Conservation (phyloP, 2,113 vertebrate genomes). For the Silurus meridionalis region DNA sequence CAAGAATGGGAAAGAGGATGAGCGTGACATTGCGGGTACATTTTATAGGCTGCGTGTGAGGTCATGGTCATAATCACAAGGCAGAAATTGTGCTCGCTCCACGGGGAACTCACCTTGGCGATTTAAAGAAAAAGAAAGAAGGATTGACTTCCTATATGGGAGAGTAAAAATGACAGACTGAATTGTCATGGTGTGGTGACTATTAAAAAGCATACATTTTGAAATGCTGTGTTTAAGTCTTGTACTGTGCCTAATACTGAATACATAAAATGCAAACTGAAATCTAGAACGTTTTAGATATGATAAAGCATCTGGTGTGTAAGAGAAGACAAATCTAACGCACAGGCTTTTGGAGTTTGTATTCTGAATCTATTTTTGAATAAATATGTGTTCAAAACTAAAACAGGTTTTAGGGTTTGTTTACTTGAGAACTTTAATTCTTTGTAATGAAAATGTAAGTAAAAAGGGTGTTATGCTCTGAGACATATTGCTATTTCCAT, state of each 20-base stretch:
- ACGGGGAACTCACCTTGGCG: neutral
- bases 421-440: neutral
- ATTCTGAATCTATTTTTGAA: neutral
- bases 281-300: neutral
- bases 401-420: neutral
- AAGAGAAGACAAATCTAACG: neutral
- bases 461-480: slow-evolving; percentile 56
- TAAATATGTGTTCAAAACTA: neutral
- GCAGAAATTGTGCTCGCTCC: neutral
- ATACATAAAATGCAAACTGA: neutral
- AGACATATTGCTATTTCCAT: slow-evolving; percentile 66
- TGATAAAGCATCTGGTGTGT: neutral
- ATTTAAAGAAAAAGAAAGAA: neutral
- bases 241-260: neutral
- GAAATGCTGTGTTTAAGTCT: neutral
- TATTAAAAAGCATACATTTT: neutral
- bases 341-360: neutral
- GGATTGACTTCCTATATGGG: neutral
- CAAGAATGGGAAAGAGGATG: neutral
- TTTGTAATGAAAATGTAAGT: slow-evolving; percentile 11
- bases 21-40: neutral
- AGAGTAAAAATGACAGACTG: neutral
- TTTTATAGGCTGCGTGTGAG: neutral
- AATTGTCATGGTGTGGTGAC: neutral
- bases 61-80: neutral